phyloP scores from a whole-genome alignment of 2,113 vertebrate species.

The Oostethus manadensis region DNA sequence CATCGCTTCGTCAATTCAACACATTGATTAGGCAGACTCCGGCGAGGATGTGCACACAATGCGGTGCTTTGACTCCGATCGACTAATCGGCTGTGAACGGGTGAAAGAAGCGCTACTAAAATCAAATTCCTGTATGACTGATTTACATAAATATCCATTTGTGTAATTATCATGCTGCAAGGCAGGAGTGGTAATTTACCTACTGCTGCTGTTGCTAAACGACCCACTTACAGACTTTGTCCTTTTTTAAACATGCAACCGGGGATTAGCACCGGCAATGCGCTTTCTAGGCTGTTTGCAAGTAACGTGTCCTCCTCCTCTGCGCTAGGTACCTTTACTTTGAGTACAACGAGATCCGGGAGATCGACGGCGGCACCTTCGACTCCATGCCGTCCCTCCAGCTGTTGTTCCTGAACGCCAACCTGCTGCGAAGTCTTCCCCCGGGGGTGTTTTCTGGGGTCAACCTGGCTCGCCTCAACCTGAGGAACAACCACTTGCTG shows the following conservation, averaged over 20 bases:
- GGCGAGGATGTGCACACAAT: constrained; percentile 16
- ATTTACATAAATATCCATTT: constrained; percentile 35
- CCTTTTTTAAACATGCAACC: not conserved
- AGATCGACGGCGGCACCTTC: constrained; percentile 87
- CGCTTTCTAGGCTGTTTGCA: too few species aligned
- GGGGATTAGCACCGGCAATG: too few species aligned
- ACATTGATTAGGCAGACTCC: not conserved
- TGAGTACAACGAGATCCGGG: constrained; percentile 92
- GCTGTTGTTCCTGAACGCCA: constrained; percentile 92
- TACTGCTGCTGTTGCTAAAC: not conserved
- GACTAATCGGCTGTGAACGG: constrained; percentile 22
- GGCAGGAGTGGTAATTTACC: constrained; percentile 6
- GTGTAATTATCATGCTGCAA: constrained; percentile 21
- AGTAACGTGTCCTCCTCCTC: constrained; percentile 2
- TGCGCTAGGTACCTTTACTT: constrained; percentile 84
- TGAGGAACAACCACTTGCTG: constrained; percentile 91
- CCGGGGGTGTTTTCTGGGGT: constrained; percentile 88
- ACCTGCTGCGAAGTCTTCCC: constrained; percentile 85
- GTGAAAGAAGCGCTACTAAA: constrained; percentile 27
- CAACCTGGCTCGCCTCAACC: constrained; percentile 87
- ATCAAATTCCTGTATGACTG: constrained; percentile 32
- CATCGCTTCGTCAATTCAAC: too few species aligned
- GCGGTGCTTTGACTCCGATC: constrained; percentile 21
- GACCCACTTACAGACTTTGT: constrained; percentile 3
- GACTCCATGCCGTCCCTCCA: constrained; percentile 92